Evolutionary conservation across 23 tunicate genomes (phyloP).

Genomic region (Diplosoma virens): DNA sequence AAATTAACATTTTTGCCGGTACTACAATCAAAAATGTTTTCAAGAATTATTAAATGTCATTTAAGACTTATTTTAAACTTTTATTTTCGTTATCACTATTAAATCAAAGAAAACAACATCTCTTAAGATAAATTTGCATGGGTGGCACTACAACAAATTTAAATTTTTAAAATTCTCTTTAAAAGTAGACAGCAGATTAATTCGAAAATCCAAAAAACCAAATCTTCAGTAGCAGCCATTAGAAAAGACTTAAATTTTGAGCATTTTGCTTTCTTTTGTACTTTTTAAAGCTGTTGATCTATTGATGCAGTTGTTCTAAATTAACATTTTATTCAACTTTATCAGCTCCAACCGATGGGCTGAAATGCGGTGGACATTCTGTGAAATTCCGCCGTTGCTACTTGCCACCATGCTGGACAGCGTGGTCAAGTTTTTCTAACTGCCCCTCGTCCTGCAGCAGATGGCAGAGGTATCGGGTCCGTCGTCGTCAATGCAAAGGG

Average conservation of each 20-base stretch:
- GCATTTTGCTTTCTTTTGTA: neutral
- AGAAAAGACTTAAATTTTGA: neutral
- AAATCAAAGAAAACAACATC: too few relatives aligned
- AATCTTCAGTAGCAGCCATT: too few relatives aligned
- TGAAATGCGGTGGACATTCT: constrained; percentile 8
- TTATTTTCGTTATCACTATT: too few relatives aligned
- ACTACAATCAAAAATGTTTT: too few relatives aligned
- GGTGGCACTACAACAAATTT: too few relatives aligned
- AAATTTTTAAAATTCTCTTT: too few relatives aligned
- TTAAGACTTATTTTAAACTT: too few relatives aligned
- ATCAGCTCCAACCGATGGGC: constrained; percentile 1
- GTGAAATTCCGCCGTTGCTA: constrained; percentile 19
- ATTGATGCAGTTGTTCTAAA: neutral
- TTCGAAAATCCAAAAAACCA: too few relatives aligned
- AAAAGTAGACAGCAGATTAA: too few relatives aligned
- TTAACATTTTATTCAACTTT: neutral
- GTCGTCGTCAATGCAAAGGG: neutral
- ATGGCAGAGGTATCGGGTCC: neutral
- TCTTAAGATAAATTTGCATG: too few relatives aligned
- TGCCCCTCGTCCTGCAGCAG: constrained; percentile 22
- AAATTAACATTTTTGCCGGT: too few relatives aligned
- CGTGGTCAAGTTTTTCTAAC: constrained; percentile 15
- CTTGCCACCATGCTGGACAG: constrained; percentile 42
- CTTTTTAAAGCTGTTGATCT: neutral
- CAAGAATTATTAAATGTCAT: too few relatives aligned